Evolutionary conservation across 2,113 vertebrate genomes (phyloP).

Genomic region (Spea multiplicata): DNA sequence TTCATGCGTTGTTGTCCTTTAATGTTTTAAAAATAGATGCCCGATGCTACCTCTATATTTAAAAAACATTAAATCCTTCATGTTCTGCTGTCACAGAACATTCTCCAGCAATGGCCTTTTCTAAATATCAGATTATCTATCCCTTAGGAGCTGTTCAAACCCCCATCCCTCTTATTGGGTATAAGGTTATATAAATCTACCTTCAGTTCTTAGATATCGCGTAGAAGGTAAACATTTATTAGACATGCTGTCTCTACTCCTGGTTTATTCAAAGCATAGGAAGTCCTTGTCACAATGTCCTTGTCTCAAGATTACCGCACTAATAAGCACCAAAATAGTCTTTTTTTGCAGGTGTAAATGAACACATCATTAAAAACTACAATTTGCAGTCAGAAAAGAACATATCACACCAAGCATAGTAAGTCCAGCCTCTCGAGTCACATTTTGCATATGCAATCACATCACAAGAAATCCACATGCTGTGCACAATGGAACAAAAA

Average conservation of each 20-base stretch:
- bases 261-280: constrained; percentile 21
- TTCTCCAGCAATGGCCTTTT: too few species aligned
- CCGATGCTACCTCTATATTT: too few species aligned
- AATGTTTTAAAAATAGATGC: too few species aligned
- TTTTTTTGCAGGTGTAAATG: constrained; percentile 44
- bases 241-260: constrained; percentile 9
- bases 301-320: not conserved
- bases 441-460: constrained; percentile 49
- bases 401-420: constrained; percentile 35
- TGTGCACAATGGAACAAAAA: constrained; percentile 47
- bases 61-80: too few species aligned
- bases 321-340: constrained; percentile 37
- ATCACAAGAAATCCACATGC: constrained; percentile 47
- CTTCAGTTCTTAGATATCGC: constrained; percentile 16
- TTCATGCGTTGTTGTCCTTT: too few species aligned
- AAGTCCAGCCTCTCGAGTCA: constrained; percentile 37
- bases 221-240: constrained; percentile 1
- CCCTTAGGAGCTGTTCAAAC: constrained; percentile 8
- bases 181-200: constrained; percentile 31
- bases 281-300: not conserved
- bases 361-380: constrained; percentile 45
- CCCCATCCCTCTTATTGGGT: constrained; percentile 14
- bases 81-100: too few species aligned
- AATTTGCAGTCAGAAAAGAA: constrained; percentile 27
- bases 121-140: too few species aligned